A percentile compares a stretch with the other conserved stretches of the same genome.
These are phyloP conservation scores for Acrossocheilus wenchowensis DNA, from an alignment of 2,797 vertebrate species.

Conservation along the genomic window DNA sequence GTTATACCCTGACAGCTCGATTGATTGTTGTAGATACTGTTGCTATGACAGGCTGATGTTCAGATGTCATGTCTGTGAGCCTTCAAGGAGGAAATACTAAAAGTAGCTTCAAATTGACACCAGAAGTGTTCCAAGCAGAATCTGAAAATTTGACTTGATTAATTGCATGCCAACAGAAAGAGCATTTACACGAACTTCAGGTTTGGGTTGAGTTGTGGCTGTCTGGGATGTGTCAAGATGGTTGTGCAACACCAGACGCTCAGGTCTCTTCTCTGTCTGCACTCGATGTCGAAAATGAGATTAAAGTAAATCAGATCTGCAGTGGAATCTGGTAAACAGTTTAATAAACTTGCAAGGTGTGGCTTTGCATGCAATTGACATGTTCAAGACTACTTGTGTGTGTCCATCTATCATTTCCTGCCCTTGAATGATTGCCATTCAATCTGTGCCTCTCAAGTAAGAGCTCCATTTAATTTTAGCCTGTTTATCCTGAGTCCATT, in stretches of 20 bases:
- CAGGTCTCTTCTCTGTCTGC: background rate
- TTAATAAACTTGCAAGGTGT: conserved; percentile 41
- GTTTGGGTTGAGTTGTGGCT: background rate
- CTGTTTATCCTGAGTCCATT: background rate
- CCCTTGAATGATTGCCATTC: background rate
- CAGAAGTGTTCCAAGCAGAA: background rate
- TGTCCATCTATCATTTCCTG: background rate
- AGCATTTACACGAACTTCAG: background rate
- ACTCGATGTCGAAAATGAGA: conserved; percentile 40
- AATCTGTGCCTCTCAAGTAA: background rate
- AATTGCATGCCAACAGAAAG: background rate
- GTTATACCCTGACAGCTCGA: background rate
- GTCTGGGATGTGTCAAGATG: background rate
- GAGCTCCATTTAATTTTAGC: background rate
- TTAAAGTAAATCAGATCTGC: conserved; percentile 56
- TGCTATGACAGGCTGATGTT: background rate
- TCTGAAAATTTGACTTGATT: background rate
- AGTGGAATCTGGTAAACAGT: conserved; percentile 58
- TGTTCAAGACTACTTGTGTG: background rate
- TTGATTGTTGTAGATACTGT: conserved; percentile 12
- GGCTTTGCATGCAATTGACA: background rate
- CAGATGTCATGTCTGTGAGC: background rate
- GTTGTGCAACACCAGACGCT: background rate
- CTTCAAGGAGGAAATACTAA: background rate
- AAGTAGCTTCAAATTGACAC: background rate